Conservation (phyloP, 2,888 invertebrate genomes). For the Lysandra coridon region DNA sequence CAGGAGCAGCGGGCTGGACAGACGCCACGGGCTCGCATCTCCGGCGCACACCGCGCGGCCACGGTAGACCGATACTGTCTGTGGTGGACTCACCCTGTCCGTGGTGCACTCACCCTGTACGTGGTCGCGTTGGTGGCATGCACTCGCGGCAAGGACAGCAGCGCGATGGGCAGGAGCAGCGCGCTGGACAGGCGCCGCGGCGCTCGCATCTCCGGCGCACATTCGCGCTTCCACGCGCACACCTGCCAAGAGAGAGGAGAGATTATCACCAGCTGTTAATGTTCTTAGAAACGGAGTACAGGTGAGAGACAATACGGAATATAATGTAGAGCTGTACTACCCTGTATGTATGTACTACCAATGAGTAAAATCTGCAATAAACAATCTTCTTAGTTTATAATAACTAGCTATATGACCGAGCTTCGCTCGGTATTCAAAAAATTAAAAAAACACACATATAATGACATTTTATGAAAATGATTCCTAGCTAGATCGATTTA, state of each 20-base stretch:
- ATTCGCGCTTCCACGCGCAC: slow-evolving; percentile 67
- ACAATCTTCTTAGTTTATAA: too few species aligned
- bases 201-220: slow-evolving; percentile 73
- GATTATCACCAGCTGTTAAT: background rate
- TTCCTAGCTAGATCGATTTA: too few species aligned
- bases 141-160: slow-evolving; percentile 66
- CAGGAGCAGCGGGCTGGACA: slow-evolving; percentile 76
- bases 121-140: slow-evolving; percentile 65
- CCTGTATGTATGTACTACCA: too few species aligned
- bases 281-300: too few species aligned
- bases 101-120: slow-evolving; percentile 57
- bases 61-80: slow-evolving; percentile 38
- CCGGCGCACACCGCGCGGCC: slow-evolving; percentile 69
- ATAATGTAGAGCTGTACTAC: background rate
- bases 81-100: slow-evolving; percentile 54
- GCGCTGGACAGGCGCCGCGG: slow-evolving; percentile 78
- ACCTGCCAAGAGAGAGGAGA: slow-evolving; percentile 33
- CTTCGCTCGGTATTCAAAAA: too few species aligned
- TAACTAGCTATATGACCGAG: too few species aligned
- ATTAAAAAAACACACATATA: too few species aligned
- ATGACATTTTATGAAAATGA: too few species aligned
- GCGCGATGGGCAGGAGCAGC: slow-evolving; percentile 74
- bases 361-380: too few species aligned
- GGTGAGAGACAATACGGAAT: background rate
- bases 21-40: slow-evolving; percentile 77